phyloP scores from a whole-genome alignment of 1,140 invertebrate genomes.

The Phenacoccus solenopsis region DNA sequence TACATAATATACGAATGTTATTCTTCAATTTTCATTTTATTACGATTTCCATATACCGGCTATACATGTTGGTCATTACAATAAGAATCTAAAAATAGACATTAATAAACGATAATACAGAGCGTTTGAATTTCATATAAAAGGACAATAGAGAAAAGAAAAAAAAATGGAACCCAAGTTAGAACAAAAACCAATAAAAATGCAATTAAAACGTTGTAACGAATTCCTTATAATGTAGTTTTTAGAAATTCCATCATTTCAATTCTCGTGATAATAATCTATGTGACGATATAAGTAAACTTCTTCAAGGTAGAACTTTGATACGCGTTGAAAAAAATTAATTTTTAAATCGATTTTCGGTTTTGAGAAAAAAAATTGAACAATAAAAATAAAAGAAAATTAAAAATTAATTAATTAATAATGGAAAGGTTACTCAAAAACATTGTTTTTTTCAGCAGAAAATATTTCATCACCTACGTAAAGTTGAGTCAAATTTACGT shows the following conservation, averaged over 20 bases:
- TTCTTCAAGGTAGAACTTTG: too few species aligned
- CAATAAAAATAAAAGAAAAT: background rate
- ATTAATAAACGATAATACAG: background rate
- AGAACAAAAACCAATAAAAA: background rate
- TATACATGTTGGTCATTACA: background rate
- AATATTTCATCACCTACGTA: background rate
- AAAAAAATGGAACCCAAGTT: background rate
- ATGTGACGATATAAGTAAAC: too few species aligned
- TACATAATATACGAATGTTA: background rate
- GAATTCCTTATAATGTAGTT: too few species aligned
- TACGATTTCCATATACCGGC: background rate
- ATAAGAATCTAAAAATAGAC: background rate
- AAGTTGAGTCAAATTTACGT: background rate
- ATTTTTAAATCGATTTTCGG: background rate
- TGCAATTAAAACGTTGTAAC: background rate
- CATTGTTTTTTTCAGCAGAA: too few species aligned
- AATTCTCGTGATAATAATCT: too few species aligned
- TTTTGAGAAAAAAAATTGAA: background rate
- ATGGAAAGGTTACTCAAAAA: background rate
- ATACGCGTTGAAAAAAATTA: too few species aligned
- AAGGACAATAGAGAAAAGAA: background rate
- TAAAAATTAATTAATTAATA: background rate
- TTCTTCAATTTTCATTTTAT: background rate
- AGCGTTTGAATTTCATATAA: background rate
- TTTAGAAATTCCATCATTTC: too few species aligned